Percentiles rank a stretch among this genome's conserved stretches.
Evolutionary conservation across 2,888 invertebrate species (phyloP).

Genomic region (Campoplex capitator): DNA sequence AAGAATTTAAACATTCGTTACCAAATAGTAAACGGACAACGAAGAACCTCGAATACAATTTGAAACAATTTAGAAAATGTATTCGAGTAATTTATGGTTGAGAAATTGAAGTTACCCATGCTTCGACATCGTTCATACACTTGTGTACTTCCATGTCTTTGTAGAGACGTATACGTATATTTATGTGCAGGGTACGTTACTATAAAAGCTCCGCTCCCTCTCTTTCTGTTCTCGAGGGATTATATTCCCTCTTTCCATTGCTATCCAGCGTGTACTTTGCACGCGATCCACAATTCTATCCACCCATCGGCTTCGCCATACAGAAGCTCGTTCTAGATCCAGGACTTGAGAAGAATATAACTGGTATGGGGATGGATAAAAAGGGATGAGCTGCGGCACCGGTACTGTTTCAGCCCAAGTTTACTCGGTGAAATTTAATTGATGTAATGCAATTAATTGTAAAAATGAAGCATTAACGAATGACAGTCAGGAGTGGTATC

Average conservation of each 20-base stretch:
- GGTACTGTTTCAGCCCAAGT: conserved; percentile 11
- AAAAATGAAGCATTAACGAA: conserved; percentile 44
- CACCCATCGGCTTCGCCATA: conserved; percentile 54
- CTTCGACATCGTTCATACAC: conserved; percentile 24
- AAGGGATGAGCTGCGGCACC: conserved; percentile 30
- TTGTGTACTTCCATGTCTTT: conserved; percentile 41
- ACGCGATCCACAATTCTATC: conserved; percentile 61
- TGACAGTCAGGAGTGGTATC: not conserved
- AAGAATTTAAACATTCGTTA: not conserved
- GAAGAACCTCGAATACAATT: conserved; percentile 2
- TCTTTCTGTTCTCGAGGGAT: conserved; percentile 54
- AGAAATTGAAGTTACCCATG: conserved; percentile 49
- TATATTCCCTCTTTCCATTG: conserved; percentile 49
- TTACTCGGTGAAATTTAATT: conserved; percentile 56
- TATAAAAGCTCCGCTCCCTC: conserved; percentile 34
- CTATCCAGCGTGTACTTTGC: conserved; percentile 54
- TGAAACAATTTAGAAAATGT: conserved; percentile 23
- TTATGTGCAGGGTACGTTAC: conserved; percentile 4
- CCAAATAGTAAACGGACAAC: not conserved
- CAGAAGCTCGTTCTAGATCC: conserved; percentile 34
- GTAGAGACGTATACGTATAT: conserved; percentile 26
- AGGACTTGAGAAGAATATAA: conserved; percentile 53
- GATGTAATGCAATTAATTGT: conserved; percentile 57
- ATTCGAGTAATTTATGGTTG: conserved; percentile 37
- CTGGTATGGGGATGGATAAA: conserved; percentile 36